Evolutionary conservation across 2,113 vertebrate genomes (phyloP).

Genomic region (Sapayoa aenigma): DNA sequence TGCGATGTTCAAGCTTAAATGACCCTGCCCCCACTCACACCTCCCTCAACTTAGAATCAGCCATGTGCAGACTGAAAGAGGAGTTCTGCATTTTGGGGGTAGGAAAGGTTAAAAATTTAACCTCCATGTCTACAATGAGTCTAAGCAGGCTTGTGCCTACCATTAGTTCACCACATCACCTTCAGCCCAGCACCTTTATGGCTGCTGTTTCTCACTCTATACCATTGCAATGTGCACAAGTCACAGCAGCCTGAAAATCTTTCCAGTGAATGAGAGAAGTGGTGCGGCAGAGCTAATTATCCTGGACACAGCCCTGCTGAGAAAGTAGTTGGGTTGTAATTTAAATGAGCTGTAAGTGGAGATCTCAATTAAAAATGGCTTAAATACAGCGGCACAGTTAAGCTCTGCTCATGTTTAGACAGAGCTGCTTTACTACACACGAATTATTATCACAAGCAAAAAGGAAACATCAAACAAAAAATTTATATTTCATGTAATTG

Average conservation of each 20-base stretch:
- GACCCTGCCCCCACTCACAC: not conserved
- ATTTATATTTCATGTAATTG: not conserved
- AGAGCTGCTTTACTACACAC: not conserved
- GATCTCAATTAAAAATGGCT: not conserved
- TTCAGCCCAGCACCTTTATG: not conserved
- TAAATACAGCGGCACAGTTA: not conserved
- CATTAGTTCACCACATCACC: not conserved
- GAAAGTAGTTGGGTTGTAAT: not conserved
- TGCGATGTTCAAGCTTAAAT: not conserved
- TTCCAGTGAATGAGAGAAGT: not conserved
- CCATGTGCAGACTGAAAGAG: not conserved
- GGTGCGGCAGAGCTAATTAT: not conserved
- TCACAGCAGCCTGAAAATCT: not conserved
- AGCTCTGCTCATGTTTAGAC: not conserved
- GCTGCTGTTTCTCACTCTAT: not conserved
- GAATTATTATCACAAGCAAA: not conserved
- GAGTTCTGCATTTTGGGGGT: fast-evolving
- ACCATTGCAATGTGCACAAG: fast-evolving
- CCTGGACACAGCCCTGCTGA: not conserved
- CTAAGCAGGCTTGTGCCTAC: not conserved
- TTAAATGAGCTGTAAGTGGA: not conserved
- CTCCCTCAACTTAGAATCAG: not conserved
- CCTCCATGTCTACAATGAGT: not conserved
- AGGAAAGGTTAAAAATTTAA: not conserved
- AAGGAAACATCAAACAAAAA: not conserved